phyloP scores from a whole-genome alignment of 2,888 invertebrate genomes.

The Aphidius colemani region DNA sequence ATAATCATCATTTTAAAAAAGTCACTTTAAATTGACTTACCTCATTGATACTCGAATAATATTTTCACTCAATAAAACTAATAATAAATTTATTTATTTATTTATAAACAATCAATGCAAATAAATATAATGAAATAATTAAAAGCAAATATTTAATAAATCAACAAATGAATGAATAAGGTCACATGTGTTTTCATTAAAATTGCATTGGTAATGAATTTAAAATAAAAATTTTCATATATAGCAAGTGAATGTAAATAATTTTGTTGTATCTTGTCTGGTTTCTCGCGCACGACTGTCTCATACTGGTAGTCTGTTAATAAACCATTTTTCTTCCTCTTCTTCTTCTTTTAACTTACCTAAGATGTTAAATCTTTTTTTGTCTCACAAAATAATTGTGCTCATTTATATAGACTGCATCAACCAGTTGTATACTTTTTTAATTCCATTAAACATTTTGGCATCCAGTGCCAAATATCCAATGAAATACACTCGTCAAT shows the following conservation, averaged over 20 bases:
- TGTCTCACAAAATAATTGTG: not conserved
- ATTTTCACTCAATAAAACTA: no score
- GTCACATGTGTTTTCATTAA: not conserved
- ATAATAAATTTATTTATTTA: not conserved
- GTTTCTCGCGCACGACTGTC: slow-evolving; percentile 51
- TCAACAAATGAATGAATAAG: no score
- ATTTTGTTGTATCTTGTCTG: slow-evolving; percentile 38
- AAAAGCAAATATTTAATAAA: no score
- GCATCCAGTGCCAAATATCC: slow-evolving; percentile 46
- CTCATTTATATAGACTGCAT: not conserved
- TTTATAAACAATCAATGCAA: slow-evolving; percentile 6
- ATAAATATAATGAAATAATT: no score
- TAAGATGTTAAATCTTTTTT: not conserved
- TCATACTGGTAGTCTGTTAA: slow-evolving; percentile 33
- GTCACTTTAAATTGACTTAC: slow-evolving; percentile 4
- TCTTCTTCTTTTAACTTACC: not conserved
- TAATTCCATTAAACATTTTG: slow-evolving; percentile 25
- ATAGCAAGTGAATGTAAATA: slow-evolving; percentile 20
- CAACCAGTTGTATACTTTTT: slow-evolving; percentile 11
- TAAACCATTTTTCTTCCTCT: slow-evolving; percentile 41
- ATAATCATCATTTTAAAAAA: not conserved
- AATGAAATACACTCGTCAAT: slow-evolving; percentile 39
- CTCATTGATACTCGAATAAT: not conserved
- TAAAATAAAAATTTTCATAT: slow-evolving; percentile 35
- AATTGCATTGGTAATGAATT: not conserved